These are phyloP conservation scores for Hydrozoanthus gracilis DNA, from an alignment of 92 coral and sea anemone genomes.

Conservation along the genomic window DNA sequence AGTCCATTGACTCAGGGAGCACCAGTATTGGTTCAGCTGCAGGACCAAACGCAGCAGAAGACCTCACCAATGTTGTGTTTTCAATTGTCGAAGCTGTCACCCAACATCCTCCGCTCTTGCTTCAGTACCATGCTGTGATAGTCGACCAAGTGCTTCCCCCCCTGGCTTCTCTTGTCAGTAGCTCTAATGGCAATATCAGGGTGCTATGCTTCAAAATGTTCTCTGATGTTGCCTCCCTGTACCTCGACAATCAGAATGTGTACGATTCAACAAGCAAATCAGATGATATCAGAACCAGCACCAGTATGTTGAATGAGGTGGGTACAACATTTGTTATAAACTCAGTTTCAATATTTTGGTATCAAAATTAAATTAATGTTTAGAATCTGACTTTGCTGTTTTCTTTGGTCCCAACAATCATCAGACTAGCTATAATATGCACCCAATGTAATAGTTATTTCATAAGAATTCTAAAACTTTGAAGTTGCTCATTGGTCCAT, in stretches of 20 bases:
- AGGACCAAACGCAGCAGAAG: conserved; percentile 84
- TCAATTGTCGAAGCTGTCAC: conserved; percentile 95
- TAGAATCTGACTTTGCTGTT: no score
- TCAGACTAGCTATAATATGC: no score
- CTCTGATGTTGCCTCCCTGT: conserved; percentile 94
- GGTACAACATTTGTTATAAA: background rate
- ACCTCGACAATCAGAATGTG: conserved; percentile 85
- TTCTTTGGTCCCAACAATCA: no score
- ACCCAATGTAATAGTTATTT: no score
- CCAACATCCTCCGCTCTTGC: conserved; percentile 93
- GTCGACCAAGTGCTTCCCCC: conserved; percentile 83
- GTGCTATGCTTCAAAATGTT: conserved; percentile 94
- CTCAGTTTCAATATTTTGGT: no score
- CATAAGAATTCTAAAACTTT: no score
- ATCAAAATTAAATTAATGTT: no score
- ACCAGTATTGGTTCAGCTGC: conserved; percentile 96
- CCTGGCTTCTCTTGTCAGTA: conserved; percentile 82
- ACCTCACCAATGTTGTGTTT: conserved; percentile 83
- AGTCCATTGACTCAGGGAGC: conserved; percentile 85
- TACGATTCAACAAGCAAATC: conserved; percentile 64
- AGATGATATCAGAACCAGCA: conserved; percentile 52
- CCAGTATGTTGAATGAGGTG: conserved; percentile 82
- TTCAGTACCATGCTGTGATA: conserved; percentile 75
- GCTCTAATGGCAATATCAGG: conserved; percentile 89
- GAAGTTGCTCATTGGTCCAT: no score